Percentiles rank a stretch among this genome's conserved stretches.
Conservation (phyloP, 1,140 invertebrate species). For the Drosophila parabipectinata region DNA sequence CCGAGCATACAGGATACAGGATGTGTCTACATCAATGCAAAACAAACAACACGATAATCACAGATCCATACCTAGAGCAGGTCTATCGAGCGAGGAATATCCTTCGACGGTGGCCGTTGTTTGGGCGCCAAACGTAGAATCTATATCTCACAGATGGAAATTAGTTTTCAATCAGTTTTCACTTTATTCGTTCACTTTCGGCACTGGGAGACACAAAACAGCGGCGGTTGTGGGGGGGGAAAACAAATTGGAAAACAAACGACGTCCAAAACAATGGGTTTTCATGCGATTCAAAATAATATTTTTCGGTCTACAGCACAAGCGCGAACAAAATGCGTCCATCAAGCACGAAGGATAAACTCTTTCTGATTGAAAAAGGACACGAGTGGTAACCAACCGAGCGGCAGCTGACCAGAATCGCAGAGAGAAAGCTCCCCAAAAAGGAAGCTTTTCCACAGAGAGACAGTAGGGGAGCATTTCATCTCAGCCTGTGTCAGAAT, state of each 20-base stretch:
- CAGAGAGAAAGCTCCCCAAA: neutral
- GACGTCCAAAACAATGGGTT: conserved; percentile 31
- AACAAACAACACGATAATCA: conserved; percentile 17
- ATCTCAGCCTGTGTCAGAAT: conserved; percentile 68
- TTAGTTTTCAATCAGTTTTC: conserved; percentile 3
- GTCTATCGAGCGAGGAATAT: conserved; percentile 28
- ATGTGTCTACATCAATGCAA: conserved; percentile 23
- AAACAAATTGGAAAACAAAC: conserved; percentile 56
- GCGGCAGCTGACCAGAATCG: conserved; percentile 48
- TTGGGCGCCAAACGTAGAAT: conserved; percentile 56
- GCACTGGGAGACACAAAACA: conserved; percentile 19
- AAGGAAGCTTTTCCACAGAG: conserved; percentile 9
- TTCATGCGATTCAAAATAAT: conserved; percentile 44
- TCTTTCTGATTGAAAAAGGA: conserved; percentile 65
- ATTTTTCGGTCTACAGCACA: conserved; percentile 34
- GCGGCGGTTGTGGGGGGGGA: conserved; percentile 24
- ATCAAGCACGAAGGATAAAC: conserved; percentile 83
- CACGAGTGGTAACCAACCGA: neutral
- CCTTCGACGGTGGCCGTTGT: conserved; percentile 19
- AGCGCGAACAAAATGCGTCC: conserved; percentile 75
- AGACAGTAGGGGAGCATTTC: conserved; percentile 16
- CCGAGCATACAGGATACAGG: conserved; percentile 13
- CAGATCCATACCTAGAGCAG: conserved; percentile 27
- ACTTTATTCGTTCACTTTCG: conserved; percentile 21
- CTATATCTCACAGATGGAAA: conserved; percentile 8